Conservation (phyloP, 1,140 invertebrate genomes). For the Leptinotarsa defecta region DNA sequence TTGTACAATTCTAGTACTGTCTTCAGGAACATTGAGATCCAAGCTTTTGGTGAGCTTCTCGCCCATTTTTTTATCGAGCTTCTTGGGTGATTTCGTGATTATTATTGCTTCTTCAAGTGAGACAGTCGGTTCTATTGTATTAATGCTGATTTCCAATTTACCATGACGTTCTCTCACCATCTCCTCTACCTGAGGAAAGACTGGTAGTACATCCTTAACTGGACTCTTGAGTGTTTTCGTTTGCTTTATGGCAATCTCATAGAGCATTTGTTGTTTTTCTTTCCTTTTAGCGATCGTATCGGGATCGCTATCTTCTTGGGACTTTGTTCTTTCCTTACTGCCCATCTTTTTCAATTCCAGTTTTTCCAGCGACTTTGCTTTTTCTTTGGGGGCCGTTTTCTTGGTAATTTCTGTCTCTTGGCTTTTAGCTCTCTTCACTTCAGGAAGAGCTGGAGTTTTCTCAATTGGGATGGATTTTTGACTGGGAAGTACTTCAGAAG, state of each 20-base stretch:
- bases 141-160: slow-evolving; percentile 56
- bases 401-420: slow-evolving; percentile 64
- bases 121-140: slow-evolving; percentile 53
- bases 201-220: slow-evolving; percentile 68
- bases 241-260: slow-evolving; percentile 72
- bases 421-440: slow-evolving; percentile 66
- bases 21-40: slow-evolving; percentile 57
- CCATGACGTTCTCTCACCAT: slow-evolving; percentile 56
- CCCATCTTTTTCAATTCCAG: slow-evolving; percentile 63
- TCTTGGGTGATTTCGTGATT: slow-evolving; percentile 71
- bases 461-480: slow-evolving; percentile 58
- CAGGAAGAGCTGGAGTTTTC: slow-evolving; percentile 59
- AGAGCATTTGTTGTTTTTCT: slow-evolving; percentile 71
- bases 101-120: slow-evolving; percentile 58
- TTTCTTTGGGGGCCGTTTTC: slow-evolving; percentile 64
- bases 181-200: slow-evolving; percentile 70
- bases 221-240: slow-evolving; percentile 72
- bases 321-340: slow-evolving; percentile 69
- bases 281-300: slow-evolving; percentile 70
- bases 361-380: slow-evolving; percentile 68
- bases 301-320: slow-evolving; percentile 69
- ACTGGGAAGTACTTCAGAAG: slow-evolving; percentile 15
- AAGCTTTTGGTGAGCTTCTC: slow-evolving; percentile 71
- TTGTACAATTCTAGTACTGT: slow-evolving; percentile 44
- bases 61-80: slow-evolving; percentile 66